These are phyloP conservation scores for Myotis lucifugus DNA, from an alignment of 2,113 vertebrate species.

Conservation along the genomic window DNA sequence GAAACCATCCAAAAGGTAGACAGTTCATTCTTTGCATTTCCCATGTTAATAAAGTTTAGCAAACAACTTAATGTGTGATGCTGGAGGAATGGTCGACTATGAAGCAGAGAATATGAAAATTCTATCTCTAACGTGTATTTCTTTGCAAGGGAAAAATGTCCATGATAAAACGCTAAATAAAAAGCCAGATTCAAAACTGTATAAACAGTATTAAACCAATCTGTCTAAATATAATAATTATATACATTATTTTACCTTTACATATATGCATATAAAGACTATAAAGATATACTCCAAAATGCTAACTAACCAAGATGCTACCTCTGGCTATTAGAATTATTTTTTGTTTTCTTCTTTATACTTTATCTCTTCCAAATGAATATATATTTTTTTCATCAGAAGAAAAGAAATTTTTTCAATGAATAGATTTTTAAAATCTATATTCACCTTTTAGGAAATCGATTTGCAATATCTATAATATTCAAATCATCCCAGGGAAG, in stretches of 20 bases:
- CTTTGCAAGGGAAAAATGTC: not conserved
- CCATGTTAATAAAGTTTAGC: not conserved
- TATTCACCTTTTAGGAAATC: not conserved
- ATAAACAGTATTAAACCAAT: not conserved
- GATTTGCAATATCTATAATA: not conserved
- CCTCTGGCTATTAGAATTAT: conserved; percentile 6
- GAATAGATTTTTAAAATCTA: conserved; percentile 41
- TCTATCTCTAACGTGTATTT: not conserved
- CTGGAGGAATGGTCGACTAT: not conserved
- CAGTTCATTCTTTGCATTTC: conserved; percentile 36
- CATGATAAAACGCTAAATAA: conserved; percentile 9
- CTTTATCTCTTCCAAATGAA: conserved; percentile 12
- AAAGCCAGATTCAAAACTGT: not conserved
- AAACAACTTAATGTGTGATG: not conserved
- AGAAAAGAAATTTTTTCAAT: conserved; percentile 33
- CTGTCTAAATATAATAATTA: conserved; percentile 14
- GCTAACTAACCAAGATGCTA: not conserved
- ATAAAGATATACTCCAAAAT: conserved; percentile 21
- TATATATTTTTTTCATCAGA: not conserved
- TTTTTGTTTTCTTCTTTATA: conserved; percentile 47
- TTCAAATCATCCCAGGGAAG: conserved; percentile 15
- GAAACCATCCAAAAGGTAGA: conserved; percentile 41
- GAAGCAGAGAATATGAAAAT: conserved; percentile 32
- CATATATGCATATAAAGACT: not conserved
- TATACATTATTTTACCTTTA: not conserved